Percentiles rank a stretch among this genome's conserved stretches.
Conservation (phyloP, 2,797 vertebrate species). For the Sebastes itinus region DNA sequence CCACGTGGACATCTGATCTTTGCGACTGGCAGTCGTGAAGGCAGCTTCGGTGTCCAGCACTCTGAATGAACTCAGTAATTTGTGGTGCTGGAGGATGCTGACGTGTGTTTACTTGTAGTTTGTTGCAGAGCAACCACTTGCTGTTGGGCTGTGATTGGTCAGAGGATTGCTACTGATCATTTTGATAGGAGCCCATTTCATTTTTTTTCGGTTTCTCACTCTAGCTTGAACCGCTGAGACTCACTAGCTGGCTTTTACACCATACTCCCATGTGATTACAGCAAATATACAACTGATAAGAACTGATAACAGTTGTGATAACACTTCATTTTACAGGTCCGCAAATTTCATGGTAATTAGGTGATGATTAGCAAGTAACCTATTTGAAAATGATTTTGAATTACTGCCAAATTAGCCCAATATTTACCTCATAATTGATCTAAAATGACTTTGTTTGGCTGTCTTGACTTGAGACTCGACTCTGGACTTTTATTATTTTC, state of each 20-base stretch:
- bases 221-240: not conserved
- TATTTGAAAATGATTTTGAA: too few relatives aligned
- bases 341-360: too few relatives aligned
- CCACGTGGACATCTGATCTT: slow-evolving; percentile 38
- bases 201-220: not conserved
- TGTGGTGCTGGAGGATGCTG: slow-evolving; percentile 29
- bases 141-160: slow-evolving; percentile 9
- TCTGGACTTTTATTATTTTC: too few relatives aligned
- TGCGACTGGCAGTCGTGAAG: slow-evolving; percentile 18
- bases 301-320: not conserved
- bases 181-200: not conserved
- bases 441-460: too few relatives aligned
- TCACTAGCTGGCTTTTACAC: not conserved
- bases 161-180: slow-evolving; percentile 11
- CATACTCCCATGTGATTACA: slow-evolving; percentile 2
- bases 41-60: slow-evolving; percentile 28
- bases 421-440: too few relatives aligned
- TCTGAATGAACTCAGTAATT: slow-evolving; percentile 51
- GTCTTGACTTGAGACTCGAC: too few relatives aligned
- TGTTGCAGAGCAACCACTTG: slow-evolving; percentile 25
- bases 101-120: slow-evolving; percentile 36
- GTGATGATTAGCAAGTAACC: too few relatives aligned
- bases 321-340: too few relatives aligned
- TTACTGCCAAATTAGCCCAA: too few relatives aligned
- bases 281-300: not conserved